A percentile compares a stretch with the other conserved stretches of the same genome.
Conservation (phyloP, 2,797 vertebrate species). For the Darevskia nairensis region DNA sequence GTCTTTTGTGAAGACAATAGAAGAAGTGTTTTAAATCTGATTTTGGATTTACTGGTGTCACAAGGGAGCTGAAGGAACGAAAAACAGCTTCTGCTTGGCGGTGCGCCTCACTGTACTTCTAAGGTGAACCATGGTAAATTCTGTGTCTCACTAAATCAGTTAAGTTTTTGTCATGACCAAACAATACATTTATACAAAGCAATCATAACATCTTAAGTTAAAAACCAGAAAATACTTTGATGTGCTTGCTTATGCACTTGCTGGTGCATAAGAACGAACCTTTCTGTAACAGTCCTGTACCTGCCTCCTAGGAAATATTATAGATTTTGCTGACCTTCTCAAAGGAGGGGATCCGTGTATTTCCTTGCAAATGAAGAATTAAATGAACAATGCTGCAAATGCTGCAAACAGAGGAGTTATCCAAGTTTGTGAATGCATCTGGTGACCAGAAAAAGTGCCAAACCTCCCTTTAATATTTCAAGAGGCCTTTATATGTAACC, state of each 20-base stretch:
- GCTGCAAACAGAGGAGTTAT: background rate
- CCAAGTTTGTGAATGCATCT: background rate
- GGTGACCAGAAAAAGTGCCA: background rate
- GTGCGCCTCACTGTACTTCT: background rate
- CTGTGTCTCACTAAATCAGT: background rate
- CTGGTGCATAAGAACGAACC: background rate
- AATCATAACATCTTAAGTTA: background rate
- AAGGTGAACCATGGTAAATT: background rate
- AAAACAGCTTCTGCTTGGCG: conserved; percentile 59
- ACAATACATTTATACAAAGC: background rate
- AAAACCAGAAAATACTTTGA: background rate
- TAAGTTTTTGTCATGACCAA: background rate
- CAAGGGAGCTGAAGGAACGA: background rate
- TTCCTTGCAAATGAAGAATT: background rate
- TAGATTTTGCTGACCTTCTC: conserved; percentile 1
- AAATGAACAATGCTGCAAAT: background rate
- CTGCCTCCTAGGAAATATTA: background rate
- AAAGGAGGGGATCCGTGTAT: background rate
- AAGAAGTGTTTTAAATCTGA: accelerated
- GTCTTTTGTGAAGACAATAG: accelerated
- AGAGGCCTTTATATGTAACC: background rate
- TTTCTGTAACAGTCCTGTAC: background rate
- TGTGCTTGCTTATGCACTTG: too few relatives aligned
- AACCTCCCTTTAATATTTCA: background rate
- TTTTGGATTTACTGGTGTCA: accelerated